phyloP scores from a whole-genome alignment of 35 echinoderm and acorn worm species.

The Lytechinus variegatus region DNA sequence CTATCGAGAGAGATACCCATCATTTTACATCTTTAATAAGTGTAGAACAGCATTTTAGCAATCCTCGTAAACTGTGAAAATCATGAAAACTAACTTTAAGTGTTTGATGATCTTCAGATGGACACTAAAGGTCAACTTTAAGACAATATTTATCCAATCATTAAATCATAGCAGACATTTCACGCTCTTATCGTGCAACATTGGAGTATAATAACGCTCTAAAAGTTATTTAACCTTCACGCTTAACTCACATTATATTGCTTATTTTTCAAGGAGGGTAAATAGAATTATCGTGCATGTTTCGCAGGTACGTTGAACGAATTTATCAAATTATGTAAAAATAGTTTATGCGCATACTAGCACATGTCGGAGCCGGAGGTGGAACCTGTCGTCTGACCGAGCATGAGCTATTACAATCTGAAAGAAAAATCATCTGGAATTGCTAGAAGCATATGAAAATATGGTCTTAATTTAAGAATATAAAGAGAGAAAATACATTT shows the following conservation, averaged over 20 bases:
- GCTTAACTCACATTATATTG: background rate
- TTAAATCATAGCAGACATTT: background rate
- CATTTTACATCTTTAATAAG: no score
- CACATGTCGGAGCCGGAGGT: background rate
- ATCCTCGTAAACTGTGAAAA: no score
- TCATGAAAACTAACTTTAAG: no score
- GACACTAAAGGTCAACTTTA: background rate
- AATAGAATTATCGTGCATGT: slow-evolving; percentile 12
- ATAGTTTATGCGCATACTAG: background rate
- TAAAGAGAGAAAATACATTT: background rate
- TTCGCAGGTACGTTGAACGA: background rate
- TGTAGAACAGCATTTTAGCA: no score
- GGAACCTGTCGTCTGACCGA: background rate
- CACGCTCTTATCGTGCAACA: background rate
- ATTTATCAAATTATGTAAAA: slow-evolving; percentile 21
- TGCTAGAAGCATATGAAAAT: background rate
- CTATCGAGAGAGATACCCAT: no score
- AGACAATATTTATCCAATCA: background rate
- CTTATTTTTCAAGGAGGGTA: background rate
- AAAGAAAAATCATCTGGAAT: background rate
- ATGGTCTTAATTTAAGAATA: background rate
- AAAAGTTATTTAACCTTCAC: background rate
- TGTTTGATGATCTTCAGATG: background rate
- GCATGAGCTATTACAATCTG: background rate
- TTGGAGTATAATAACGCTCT: background rate